Base-by-base conservation (phyloP, 2,113 vertebrate species). In the Heterochromis multidens region DNA sequence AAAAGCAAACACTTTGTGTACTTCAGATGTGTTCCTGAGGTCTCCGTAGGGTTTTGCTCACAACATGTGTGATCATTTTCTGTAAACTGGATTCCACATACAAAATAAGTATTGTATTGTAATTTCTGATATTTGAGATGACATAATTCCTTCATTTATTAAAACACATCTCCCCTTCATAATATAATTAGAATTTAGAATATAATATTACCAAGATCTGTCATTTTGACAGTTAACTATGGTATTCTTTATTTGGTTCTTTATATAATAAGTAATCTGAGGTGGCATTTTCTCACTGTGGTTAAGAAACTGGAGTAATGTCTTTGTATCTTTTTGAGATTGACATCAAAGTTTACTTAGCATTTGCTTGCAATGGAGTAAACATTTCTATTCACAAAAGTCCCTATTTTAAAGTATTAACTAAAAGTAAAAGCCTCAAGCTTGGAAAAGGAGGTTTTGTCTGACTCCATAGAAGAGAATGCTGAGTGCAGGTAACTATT, bases 1-100 rank as follows among this genome's bases (percentile, higher is more conserved):
- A 92, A 91, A 94, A 89, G 81, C 89, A 92, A 90, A 94, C 82
- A 92, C 93, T 88, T 84, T 89, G 80, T 88, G 81, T 77, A 67
- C 89, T 90, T 92, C 88, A 84, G 77, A 94, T 80, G 83, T 80
- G 1, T 88, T 89, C 84, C 70, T 82, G 87, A 80, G 87, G 89
- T 92, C 88, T 93, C 84, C 43, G 81, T 84, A 70, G 84, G 88
- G 62, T 89, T 82, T 83, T 63, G 84, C 86, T 91, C 86, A 89
- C 90, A 88, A 87, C 89, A 90, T 91, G 90, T 91, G 58, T 89
- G 90, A 93, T 91, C 72, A 49, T 86, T 91, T 90, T 40, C 63
- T 58, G 52, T 80, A 87, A 89, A 93, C 67, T 91, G 78, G 84
- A 81, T 91, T 82, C 80, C 70, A 21, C 27, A 27, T 63, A 40